Conservation (phyloP, 2,888 invertebrate genomes). For the Chrysomela aeneicollis region DNA sequence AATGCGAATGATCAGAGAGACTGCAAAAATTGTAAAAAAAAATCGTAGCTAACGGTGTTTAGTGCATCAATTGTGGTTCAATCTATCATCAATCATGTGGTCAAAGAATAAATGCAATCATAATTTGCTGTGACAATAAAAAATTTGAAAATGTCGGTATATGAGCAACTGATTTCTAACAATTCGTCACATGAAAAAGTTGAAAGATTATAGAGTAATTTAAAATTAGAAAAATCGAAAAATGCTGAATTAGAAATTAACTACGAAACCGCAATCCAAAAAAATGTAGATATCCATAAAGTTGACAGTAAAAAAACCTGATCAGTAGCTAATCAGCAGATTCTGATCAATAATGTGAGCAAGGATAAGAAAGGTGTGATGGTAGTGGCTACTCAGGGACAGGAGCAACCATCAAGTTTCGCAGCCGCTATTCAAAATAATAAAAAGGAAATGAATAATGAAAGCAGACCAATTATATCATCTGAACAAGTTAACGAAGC, state of each 20-base stretch:
- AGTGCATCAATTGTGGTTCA: too few relatives aligned
- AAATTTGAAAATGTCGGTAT: background rate
- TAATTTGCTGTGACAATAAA: too few relatives aligned
- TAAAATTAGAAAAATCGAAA: slow-evolving; percentile 4
- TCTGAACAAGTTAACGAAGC: slow-evolving; percentile 14
- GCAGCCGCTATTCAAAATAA: slow-evolving; percentile 18
- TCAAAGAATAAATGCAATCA: too few relatives aligned
- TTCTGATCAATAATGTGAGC: slow-evolving; percentile 13
- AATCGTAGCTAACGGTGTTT: too few relatives aligned
- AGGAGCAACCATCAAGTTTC: slow-evolving; percentile 15
- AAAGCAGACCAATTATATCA: slow-evolving; percentile 14
- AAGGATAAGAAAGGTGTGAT: slow-evolving; percentile 12
- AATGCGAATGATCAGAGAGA: too few relatives aligned
- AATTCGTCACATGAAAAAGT: slow-evolving; percentile 14
- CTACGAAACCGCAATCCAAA: background rate
- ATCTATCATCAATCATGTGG: too few relatives aligned
- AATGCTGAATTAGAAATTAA: slow-evolving; percentile 7
- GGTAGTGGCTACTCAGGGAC: slow-evolving; percentile 6
- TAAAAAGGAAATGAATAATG: slow-evolving; percentile 18
- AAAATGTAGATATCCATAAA: slow-evolving; percentile 3
- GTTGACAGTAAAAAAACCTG: slow-evolving; percentile 14
- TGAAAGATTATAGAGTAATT: slow-evolving; percentile 8
- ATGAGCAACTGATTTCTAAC: background rate
- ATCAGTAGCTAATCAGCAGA: slow-evolving; percentile 20
- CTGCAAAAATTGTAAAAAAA: too few relatives aligned